Evolutionary conservation across 1,140 invertebrate genomes (phyloP), one percentile per base, ranked within the genome.

Genomic region (Semibalanus balanoides): DNA sequence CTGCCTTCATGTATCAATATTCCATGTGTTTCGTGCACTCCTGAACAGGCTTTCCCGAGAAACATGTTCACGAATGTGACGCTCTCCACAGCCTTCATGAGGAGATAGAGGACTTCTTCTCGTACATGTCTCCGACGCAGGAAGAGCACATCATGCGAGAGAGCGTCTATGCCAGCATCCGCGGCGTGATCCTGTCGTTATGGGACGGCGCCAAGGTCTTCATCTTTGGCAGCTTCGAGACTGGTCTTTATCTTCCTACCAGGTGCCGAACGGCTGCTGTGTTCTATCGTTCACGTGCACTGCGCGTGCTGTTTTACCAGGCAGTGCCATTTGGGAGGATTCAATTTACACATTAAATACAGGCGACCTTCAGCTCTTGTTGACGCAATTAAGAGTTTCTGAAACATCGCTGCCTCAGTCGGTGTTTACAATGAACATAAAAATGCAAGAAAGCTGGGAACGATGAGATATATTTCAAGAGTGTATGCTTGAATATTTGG

Each of bases 101-200:
- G 86, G 96, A 98, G 86, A 97, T 99, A 79, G 91, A 94, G 84
- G 95, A 98, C 85, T 98, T 98, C 85, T 97, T 91, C 85, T 84
- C 88, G 77, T 97, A 97, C 85, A 97, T 98, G 91, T 90, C 90
- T 78, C 96, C 96, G 9, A 93, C 93, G 30, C 87, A 89, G 78
- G 92, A 94, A 80, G 96, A 98, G 83, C 93, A 96, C 84, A 85
- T 87, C 80, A 90, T 97, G 83, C 87, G 96, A 78, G 85, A 91
- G 43, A 89, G 91, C 81, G 94, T 98, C 35, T 93, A 98, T 77
- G 87, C 90, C 79, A 88, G 94, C 80, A 96, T 99, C 83, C 89
- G 92, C 82, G 85, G 88, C 81, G 92, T 96, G 77, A 94, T 98
- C 82, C 86, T 90, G 79, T 88, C 90, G 78, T 87, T 95, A 78